A percentile compares a stretch with the other conserved stretches of the same genome.
Conservation (phyloP, 2,797 vertebrate species). For the Podarcis lilfordi region DNA sequence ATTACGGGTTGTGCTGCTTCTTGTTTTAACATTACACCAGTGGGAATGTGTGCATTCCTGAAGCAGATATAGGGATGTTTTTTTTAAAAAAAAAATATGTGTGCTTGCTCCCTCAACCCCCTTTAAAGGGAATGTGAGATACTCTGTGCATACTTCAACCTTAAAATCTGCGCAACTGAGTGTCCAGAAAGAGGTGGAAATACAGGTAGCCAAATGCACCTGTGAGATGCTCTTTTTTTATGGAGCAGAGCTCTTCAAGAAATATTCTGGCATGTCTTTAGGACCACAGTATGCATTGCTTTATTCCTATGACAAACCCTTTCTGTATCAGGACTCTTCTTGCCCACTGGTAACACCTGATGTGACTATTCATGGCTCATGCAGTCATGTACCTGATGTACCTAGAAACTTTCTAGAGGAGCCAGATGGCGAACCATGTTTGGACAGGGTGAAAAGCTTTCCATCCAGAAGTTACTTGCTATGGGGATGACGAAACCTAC, state of each 20-base stretch:
- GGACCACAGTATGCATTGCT: background rate
- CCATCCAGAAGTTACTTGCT: background rate
- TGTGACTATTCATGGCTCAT: background rate
- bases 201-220: background rate
- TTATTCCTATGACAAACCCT: background rate
- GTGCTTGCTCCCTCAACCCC: background rate
- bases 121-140: background rate
- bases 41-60: slow-evolving; percentile 21
- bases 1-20: fast-evolving
- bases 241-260: background rate
- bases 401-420: background rate
- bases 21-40: background rate
- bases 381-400: background rate
- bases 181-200: background rate
- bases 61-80: background rate
- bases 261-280: background rate
- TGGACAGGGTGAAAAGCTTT: background rate
- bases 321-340: background rate
- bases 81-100: too few species aligned
- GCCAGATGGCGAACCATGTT: background rate
- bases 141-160: background rate
- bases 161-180: background rate
- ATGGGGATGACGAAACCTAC: background rate
- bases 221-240: background rate
- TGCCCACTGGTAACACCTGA: background rate